phyloP scores from a whole-genome alignment of 2,113 vertebrate genomes.

The Ellobius talpinus region DNA sequence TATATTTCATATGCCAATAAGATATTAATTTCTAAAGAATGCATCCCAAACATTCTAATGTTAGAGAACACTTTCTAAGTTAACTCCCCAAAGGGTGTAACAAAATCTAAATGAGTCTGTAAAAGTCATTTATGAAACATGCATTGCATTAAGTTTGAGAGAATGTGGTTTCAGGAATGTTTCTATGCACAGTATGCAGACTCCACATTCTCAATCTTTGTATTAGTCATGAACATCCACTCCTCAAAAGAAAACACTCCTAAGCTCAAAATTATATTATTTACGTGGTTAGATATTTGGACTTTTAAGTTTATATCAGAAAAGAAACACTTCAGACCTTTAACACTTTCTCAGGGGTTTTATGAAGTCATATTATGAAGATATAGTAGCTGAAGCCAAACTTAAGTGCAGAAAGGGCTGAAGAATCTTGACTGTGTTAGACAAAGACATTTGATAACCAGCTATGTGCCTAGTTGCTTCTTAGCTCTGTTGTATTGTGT shows the following conservation, averaged over 20 bases:
- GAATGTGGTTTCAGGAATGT: conserved; percentile 32
- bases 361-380: not conserved
- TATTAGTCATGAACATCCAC: conserved; percentile 59
- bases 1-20: conserved; percentile 67
- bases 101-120: conserved; percentile 68
- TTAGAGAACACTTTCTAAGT: conserved; percentile 78
- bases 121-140: conserved; percentile 72
- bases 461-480: not conserved
- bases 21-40: conserved; percentile 81
- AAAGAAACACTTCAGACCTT: not conserved
- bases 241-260: conserved; percentile 70
- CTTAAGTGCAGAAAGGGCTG: not conserved
- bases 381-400: not conserved
- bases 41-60: conserved; percentile 71
- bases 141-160: conserved; percentile 45
- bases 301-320: not conserved
- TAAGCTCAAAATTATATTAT: conserved; percentile 14
- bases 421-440: not conserved
- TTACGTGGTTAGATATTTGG: not conserved
- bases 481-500: not conserved
- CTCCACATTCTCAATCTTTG: not conserved
- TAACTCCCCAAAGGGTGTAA: conserved; percentile 84
- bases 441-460: conserved; percentile 1
- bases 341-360: conserved; percentile 8
- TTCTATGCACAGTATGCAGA: conserved; percentile 35